Conservation (phyloP, 1,140 invertebrate species). For the Drosophila navojoa region DNA sequence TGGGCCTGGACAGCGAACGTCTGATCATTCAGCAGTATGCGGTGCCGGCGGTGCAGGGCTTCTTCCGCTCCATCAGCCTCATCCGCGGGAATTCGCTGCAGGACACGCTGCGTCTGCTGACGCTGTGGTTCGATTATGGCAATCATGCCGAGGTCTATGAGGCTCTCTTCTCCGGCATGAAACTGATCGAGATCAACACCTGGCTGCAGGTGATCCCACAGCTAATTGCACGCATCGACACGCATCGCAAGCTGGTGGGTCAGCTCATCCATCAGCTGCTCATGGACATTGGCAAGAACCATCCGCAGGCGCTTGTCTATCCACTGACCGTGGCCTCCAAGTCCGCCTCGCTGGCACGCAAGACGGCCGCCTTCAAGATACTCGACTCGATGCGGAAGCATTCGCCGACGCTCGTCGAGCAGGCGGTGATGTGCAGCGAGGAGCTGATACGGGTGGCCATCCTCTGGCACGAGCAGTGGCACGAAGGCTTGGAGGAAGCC, state of each 20-base stretch:
- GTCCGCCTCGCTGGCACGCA: constrained; percentile 93
- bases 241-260: constrained; percentile 93
- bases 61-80: constrained; percentile 97
- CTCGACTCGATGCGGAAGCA: constrained; percentile 98
- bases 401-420: constrained; percentile 94
- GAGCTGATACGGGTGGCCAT: constrained; percentile 99
- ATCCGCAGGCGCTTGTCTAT: constrained; percentile 97
- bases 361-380: constrained; percentile 97
- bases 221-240: constrained; percentile 98
- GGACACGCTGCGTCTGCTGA: constrained; percentile 96
- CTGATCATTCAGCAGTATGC: constrained; percentile 91
- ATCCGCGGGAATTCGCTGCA: constrained; percentile 97
- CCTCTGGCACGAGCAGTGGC: constrained; percentile 99
- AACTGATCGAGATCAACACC: constrained; percentile 97
- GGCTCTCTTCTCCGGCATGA: constrained; percentile 95
- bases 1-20: constrained; percentile 79
- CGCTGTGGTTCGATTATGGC: constrained; percentile 98
- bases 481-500: constrained; percentile 99
- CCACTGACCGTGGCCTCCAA: constrained; percentile 98
- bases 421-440: constrained; percentile 97
- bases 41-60: constrained; percentile 97
- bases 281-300: constrained; percentile 96
- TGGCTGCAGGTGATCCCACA: constrained; percentile 99
- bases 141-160: constrained; percentile 97
- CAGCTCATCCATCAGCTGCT: constrained; percentile 96